These are phyloP conservation scores for Eurosta solidaginis DNA, from an alignment of 1,140 invertebrate genomes.

Conservation along the genomic window DNA sequence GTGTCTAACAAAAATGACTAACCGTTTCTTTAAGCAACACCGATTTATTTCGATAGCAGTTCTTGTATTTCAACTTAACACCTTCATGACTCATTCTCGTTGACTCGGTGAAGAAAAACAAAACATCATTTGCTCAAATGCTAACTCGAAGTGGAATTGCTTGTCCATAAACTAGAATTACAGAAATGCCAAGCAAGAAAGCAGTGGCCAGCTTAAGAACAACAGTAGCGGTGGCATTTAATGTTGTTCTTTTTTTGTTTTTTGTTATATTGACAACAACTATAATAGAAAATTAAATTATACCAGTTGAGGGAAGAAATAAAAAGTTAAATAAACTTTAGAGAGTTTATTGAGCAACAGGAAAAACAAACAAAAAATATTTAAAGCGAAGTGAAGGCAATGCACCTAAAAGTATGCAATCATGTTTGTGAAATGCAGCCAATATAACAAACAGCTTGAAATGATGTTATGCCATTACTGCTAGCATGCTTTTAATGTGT, in stretches of 20 bases:
- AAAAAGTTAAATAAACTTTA: neutral
- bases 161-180: constrained; percentile 21
- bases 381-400: too few relatives aligned
- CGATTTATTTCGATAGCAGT: too few relatives aligned
- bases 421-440: constrained; percentile 5
- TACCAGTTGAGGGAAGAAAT: neutral
- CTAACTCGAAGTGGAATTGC: neutral
- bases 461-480: neutral
- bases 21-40: too few relatives aligned
- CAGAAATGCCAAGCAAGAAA: neutral
- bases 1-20: too few relatives aligned
- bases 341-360: neutral
- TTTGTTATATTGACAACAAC: neutral
- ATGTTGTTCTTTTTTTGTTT: neutral
- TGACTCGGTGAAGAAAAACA: too few relatives aligned
- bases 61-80: too few relatives aligned
- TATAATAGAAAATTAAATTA: too few relatives aligned
- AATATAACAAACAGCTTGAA: constrained; percentile 1
- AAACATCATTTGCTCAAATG: too few relatives aligned
- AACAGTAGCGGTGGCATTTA: neutral
- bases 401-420: constrained; percentile 13
- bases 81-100: too few relatives aligned
- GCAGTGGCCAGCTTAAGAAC: neutral
- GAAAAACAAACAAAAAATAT: neutral
- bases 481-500: neutral